phyloP scores from a whole-genome alignment of 1,140 invertebrate genomes.

The Hyles vespertilio region DNA sequence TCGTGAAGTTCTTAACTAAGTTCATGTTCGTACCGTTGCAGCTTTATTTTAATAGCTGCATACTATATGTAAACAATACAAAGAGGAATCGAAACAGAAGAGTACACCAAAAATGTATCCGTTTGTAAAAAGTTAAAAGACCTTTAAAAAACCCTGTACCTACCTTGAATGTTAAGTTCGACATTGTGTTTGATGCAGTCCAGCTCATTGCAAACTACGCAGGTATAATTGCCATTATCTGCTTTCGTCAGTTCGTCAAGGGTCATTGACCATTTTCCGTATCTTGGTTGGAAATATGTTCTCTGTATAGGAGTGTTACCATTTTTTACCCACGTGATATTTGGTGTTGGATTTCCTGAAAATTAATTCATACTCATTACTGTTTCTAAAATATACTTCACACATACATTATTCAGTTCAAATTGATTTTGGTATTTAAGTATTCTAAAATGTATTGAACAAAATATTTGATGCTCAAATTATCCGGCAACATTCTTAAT shows the following conservation, averaged over 20 bases:
- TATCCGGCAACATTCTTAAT: no score
- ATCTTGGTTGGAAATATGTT: slow-evolving; percentile 77
- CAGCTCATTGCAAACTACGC: slow-evolving; percentile 85
- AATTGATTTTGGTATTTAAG: no score
- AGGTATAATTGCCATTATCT: slow-evolving; percentile 92
- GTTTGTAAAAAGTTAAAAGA: no score
- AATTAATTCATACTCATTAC: slow-evolving; percentile 15
- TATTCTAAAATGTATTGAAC: no score
- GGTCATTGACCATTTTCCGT: slow-evolving; percentile 80
- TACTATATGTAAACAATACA: no score
- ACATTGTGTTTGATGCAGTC: slow-evolving; percentile 87
- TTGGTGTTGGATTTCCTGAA: slow-evolving; percentile 84
- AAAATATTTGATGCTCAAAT: no score
- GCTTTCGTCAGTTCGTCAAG: slow-evolving; percentile 85
- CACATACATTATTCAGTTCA: no score
- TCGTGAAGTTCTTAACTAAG: no score
- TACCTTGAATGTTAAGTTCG: slow-evolving; percentile 85
- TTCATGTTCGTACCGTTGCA: no score
- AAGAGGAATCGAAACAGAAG: no score
- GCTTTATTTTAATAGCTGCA: no score
- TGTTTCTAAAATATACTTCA: not conserved
- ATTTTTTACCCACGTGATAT: slow-evolving; percentile 88
- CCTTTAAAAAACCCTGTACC: slow-evolving; percentile 22
- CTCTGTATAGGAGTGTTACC: slow-evolving; percentile 77
- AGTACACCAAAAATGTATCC: no score